A percentile compares a stretch with the other conserved stretches of the same genome.
Conservation (phyloP, 2,113 vertebrate species). For the Campylorhamphus procurvoides region DNA sequence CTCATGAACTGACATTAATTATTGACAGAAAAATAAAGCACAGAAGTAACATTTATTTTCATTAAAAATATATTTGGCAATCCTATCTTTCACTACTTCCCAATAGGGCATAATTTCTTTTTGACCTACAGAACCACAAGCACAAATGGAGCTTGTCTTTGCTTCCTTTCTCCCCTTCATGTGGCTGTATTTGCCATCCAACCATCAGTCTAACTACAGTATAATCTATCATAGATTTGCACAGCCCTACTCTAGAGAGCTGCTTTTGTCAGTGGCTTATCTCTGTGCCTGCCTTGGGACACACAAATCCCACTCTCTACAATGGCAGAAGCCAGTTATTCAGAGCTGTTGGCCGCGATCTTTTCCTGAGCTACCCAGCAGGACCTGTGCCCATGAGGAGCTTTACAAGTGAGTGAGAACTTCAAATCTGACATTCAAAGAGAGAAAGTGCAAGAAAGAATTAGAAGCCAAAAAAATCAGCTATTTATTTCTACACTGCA, state of each 20-base stretch:
- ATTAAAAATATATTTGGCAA: background rate
- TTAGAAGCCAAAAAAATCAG: background rate
- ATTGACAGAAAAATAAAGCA: background rate
- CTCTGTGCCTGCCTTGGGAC: background rate
- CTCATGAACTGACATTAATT: background rate
- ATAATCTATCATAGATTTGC: background rate
- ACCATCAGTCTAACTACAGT: background rate
- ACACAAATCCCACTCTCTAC: background rate
- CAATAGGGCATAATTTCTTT: background rate
- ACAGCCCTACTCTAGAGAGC: background rate
- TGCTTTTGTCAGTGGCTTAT: background rate
- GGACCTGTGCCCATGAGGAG: background rate
- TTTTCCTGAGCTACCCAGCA: background rate
- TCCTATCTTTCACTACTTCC: background rate
- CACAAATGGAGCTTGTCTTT: background rate
- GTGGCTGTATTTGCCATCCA: background rate
- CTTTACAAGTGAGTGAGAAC: conserved; percentile 10
- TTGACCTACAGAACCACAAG: background rate
- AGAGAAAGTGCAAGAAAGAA: background rate
- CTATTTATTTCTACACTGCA: conserved; percentile 14
- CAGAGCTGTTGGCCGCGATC: background rate
- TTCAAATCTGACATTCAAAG: background rate
- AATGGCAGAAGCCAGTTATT: background rate
- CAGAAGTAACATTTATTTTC: background rate
- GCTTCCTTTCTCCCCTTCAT: background rate